Base-by-base conservation (phyloP, 2,888 invertebrate species). In the Apamea monoglypha region DNA sequence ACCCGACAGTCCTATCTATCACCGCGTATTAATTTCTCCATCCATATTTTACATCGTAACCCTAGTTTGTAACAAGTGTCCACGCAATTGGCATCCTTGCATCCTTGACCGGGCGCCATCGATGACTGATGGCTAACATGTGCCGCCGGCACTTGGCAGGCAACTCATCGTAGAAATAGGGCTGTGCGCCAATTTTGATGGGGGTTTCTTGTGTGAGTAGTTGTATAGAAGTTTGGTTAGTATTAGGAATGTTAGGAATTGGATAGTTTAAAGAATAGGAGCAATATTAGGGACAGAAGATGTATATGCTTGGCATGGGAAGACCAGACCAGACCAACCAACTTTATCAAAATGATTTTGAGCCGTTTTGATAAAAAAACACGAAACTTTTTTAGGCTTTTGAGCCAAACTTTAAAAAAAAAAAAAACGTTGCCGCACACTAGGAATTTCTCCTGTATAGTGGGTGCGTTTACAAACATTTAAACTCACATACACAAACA, bases 121-220 rank as follows among this genome's bases (percentile, higher is more conserved):
- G 96, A 96, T 97, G 96, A 97, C 91, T 95, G 97, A 97, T 97
- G 92, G 96, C 92, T 77, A 90, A 91, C 96, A 96, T 94, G 94
- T 96, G 97, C 93, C 90, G 93, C 92, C 92, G 94, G 94, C 95
- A 94, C 92, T 91, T 93, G 93, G 81, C 80, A 85, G 84, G 92
- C 94, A 93, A 95, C 94, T 96, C 95, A 95, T 95, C 95, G 94
- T 89, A 90, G 80, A 21, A 64, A 72, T 90, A 95, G 95, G 95
- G 95, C 79, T 95, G 94, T 2, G n/a, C 44, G 68, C 56, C 71
- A 83, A 87, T 85, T 87, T 86, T 78, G 70, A 76, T 80, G 74
- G 74, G 25, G 32, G 5, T 6, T 76, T 56, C 67, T 59, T 63
- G 50, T 44, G 40, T n/a, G 18, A 29, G 10, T 18, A n/a, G 16